phyloP scores from a whole-genome alignment of 1,140 invertebrate species.

The Ridgeia piscesae region DNA sequence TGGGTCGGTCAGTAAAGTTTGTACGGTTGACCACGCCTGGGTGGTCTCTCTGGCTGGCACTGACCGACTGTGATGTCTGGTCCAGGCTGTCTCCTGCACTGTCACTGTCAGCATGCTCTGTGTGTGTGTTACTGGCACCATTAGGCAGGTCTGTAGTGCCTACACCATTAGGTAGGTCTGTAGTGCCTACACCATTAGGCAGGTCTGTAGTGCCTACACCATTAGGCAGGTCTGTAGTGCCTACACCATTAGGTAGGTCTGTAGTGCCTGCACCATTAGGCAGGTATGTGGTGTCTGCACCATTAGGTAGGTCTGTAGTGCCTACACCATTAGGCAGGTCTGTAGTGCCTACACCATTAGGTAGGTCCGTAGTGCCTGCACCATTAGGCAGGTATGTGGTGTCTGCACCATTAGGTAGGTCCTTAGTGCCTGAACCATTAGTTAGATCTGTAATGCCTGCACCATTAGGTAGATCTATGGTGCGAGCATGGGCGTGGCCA shows the following conservation, averaged over 20 bases:
- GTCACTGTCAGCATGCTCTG: not conserved
- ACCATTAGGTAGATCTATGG: not conserved
- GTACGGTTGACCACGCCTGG: not conserved
- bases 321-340: not conserved
- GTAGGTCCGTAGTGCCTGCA: not conserved
- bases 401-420: not conserved
- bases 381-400: not conserved
- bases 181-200: not conserved
- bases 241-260: not conserved
- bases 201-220: not conserved
- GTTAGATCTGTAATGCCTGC: not conserved
- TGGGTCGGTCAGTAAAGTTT: not conserved
- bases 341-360: not conserved
- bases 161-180: not conserved
- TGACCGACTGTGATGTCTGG: not conserved
- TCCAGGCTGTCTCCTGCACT: not conserved
- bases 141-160: not conserved
- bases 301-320: not conserved
- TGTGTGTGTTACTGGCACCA: not conserved
- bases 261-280: not conserved
- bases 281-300: not conserved
- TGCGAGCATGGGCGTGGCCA: not conserved
- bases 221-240: not conserved
- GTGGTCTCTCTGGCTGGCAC: not conserved
- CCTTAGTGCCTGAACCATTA: not conserved